Evolutionary conservation across 2,888 invertebrate species (phyloP), one percentile per base, ranked within the genome.

Genomic region (Troides aeacus): DNA sequence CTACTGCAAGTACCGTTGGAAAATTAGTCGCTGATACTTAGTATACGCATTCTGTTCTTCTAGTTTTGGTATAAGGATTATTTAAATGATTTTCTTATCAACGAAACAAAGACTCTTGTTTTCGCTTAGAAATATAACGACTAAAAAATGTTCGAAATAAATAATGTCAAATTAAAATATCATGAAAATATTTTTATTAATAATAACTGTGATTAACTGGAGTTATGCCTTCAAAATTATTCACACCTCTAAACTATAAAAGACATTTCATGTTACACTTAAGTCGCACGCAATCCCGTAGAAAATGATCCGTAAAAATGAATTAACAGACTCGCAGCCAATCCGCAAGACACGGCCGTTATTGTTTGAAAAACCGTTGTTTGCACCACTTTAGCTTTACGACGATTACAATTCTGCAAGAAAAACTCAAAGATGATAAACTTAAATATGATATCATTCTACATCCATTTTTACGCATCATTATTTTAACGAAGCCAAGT

Each of bases 341-440:
- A 70, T 66, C 63, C 62, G 63, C 70, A 70, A 58, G 42, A 68
- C 24, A 30, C 62, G 63, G 66, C 66, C 70, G 70, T 70, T 70
- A 70, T 66, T 70, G 70, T 70, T 70, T 70, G 66, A 66, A 60
- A 69, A 70, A 70, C 70, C 70, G 70, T 70, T 70, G 63, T 63
- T 18, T 70, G 70, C 66, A 70, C 70, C 66, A 70, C 59, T 70
- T 70, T 63, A 30, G 39, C 66, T 66, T 10, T 30, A 60, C 39
- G 63, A 63, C 70, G 66, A 66, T 66, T 66, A 66, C 62, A 53
- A 66, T 66, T 66, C 63, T 53, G 59, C 70, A 39, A 30, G 70
- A 70, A 70, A 69, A 70, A 58, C 62, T 57, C 58, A 66, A 58
- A 58, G 36, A 10, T n/a, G 18, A 18, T 18, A 23, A n/a, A 57